A percentile compares a stretch with the other conserved stretches of the same genome.
phyloP scores from a whole-genome alignment of 2,888 invertebrate genomes.

The Lasioglossum zephyrum region DNA sequence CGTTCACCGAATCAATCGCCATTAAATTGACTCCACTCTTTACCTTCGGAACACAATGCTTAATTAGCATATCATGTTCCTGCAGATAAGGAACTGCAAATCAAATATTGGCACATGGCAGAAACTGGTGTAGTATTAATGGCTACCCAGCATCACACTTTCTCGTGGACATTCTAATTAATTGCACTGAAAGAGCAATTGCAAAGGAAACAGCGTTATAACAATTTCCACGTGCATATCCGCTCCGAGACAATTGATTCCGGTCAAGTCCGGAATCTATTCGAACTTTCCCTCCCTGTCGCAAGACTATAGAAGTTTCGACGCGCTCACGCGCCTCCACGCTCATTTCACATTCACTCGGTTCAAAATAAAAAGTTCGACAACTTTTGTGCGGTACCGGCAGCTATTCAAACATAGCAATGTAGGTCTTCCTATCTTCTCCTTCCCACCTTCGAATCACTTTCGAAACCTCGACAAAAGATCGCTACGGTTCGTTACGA shows the following conservation, averaged over 20 bases:
- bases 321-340: constrained; percentile 5
- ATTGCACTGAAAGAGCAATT: not conserved
- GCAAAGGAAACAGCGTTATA: not conserved
- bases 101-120: not conserved
- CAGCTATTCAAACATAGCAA: constrained; percentile 18
- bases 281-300: constrained; percentile 22
- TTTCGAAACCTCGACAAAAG: constrained; percentile 2
- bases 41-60: not conserved
- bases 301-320: constrained; percentile 20
- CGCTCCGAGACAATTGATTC: constrained; percentile 1
- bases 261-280: constrained; percentile 9
- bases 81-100: not conserved
- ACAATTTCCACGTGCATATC: not conserved
- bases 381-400: constrained; percentile 11
- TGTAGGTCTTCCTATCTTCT: constrained; percentile 13
- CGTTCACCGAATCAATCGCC: not conserved
- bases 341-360: constrained; percentile 28
- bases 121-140: not conserved
- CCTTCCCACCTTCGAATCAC: not conserved
- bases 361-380: constrained; percentile 1
- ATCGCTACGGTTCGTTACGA: not conserved
- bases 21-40: constrained; percentile 8
- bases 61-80: not conserved
- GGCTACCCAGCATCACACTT: too few species aligned
- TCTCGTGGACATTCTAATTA: not conserved